Percentiles rank a stretch among this genome's conserved stretches.
Conservation (phyloP, 2,888 invertebrate species). For the Rhagonycha fulva region DNA sequence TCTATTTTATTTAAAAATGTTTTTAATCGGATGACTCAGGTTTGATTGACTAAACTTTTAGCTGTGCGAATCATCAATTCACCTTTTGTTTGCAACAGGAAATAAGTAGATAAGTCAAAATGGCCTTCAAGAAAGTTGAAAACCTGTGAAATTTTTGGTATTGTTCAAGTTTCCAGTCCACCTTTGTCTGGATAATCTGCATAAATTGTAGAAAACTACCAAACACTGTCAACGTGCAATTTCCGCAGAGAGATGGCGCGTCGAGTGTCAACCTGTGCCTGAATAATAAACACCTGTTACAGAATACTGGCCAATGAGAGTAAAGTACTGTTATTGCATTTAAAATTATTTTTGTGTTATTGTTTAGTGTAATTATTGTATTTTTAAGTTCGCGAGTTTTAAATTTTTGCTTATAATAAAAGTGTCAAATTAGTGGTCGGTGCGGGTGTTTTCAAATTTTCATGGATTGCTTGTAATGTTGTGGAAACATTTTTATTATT, state of each 20-base stretch:
- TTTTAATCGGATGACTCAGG: too few relatives aligned
- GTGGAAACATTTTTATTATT: not conserved
- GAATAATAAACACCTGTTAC: constrained; percentile 7
- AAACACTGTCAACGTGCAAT: too few relatives aligned
- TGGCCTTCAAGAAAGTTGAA: too few relatives aligned
- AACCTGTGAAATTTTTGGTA: too few relatives aligned
- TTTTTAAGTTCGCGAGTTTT: not conserved
- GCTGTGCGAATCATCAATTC: too few relatives aligned
- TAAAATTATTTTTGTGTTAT: constrained; percentile 16
- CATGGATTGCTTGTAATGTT: not conserved
- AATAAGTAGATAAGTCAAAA: too few relatives aligned
- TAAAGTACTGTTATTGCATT: constrained; percentile 22
- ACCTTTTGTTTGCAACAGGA: too few relatives aligned
- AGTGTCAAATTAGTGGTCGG: not conserved
- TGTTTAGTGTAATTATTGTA: constrained; percentile 1
- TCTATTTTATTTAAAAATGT: too few relatives aligned
- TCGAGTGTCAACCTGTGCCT: not conserved
- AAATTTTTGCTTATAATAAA: not conserved
- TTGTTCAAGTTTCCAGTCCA: too few relatives aligned
- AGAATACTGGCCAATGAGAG: constrained; percentile 16
- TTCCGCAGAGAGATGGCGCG: not conserved
- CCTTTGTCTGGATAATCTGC: not conserved
- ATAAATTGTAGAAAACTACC: not conserved
- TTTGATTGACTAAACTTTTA: too few relatives aligned
- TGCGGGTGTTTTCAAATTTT: not conserved